Evolutionary conservation across 2,113 vertebrate species (phyloP), one percentile per base, ranked within the genome.

Genomic region (Tyto alba): DNA sequence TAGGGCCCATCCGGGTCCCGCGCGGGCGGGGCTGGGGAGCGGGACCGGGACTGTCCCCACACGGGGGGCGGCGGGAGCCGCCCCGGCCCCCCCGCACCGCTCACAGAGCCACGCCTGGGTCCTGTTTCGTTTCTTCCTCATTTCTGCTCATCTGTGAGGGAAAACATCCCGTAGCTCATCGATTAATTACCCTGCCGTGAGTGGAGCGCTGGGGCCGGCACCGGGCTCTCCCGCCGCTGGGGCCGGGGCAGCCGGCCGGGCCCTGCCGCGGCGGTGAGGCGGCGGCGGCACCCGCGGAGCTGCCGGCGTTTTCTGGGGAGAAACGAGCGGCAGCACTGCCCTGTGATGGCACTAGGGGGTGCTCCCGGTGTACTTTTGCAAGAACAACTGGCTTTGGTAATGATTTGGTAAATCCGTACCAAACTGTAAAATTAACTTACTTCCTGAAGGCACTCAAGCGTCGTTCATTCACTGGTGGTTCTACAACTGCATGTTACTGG

Each of bases 401-500:
- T 38, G 27, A 32, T 4, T 4, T 11, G 41, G 32, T 15, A 9
- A 12, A 30, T 7, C 29, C 5, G 30, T 16, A 14, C 10, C 50
- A 1, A 20, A 6, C 29, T 6, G 19, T 47, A 4, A 16, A 14
- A 17, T 5, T 5, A 14, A 26, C 9, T n/a, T 14, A 2, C 1
- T 4, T 13, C 21, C 43, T 4, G 14, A 40, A 23, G 38, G 50
- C 29, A 3, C 34, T 11, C 10, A 5, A 23, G 13, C 3, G 62
- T 25, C 4, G 9, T 9, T 25, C 9, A 2, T 9, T 6, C 22
- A 1, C 11, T 6, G 50, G 0, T 26, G 32, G 12, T 4, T 21
- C 30, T 34, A 29, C 1, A 45, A 8, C 9, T 2, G 7, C 4
- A 2, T 0, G 6, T 15, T 2, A 6, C 2, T 1, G 23, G 6